Base-by-base conservation (phyloP, 2,888 invertebrate species). In the Habrosyne pyritoides region DNA sequence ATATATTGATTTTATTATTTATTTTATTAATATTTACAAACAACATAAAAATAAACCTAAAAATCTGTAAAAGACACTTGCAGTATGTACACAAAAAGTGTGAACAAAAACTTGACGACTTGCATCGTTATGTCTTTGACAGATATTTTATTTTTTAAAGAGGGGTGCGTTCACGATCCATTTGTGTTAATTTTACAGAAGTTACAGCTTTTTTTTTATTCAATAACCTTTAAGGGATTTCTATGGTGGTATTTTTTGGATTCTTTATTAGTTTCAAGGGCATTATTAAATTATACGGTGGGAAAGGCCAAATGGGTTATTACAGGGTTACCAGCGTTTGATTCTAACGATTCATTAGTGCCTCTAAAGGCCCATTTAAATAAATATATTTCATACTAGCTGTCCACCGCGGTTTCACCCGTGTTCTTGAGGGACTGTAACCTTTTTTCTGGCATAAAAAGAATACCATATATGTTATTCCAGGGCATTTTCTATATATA, bases 151-250 rank as follows among this genome's bases (percentile, higher is more conserved):
- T n/a, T 60, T 63, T 67, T 57, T 53, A 53, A 51, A 52, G 14
- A 42, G 18, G 33, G 59, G 47, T 21, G 18, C 50, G 21, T 58
- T 61, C 60, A 62, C 57, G 61, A 55, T 42, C 63, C 69, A 65
- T 69, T 73, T 67, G 57, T 54, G 60, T 64, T 60, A 55, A 65
- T 61, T 64, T 73, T 59, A 70, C 64, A 61, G 50, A 28, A 50
- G 63, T 33, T 0, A 36, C 42, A 18, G 36, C 53, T 63, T 63
- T 67, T 71, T 67, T 62, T 28, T 28, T 50, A 30, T 50, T 28
- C 10, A 10, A 28, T 21, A 14, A 28, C 4, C 10, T 28, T 21
- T 6, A 21, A 30, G 50, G 50, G 22, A 18, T 50, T 30, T 18
- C 42, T 50, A 18, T 21, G 30, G 21, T 21, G 30, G 18, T 14